Evolutionary conservation across 2,888 invertebrate species (phyloP).

Genomic region (Tachina fera): DNA sequence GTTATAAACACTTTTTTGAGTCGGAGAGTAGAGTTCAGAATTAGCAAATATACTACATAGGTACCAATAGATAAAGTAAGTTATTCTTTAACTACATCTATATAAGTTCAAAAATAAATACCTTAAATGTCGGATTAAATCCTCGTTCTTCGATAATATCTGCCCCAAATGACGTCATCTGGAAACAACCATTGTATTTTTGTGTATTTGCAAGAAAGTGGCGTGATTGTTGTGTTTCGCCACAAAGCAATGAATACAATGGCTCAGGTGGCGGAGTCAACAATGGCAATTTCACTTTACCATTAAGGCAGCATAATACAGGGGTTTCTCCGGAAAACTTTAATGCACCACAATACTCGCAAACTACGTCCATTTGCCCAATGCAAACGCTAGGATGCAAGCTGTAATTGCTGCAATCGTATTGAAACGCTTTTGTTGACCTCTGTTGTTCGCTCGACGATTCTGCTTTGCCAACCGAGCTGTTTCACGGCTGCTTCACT

Average conservation of each 20-base stretch:
- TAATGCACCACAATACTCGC: constrained; percentile 19
- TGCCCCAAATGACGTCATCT: too few species aligned
- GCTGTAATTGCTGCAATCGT: constrained; percentile 61
- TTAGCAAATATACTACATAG: background rate
- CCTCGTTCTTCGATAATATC: too few species aligned
- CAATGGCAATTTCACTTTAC: too few species aligned
- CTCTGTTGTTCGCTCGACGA: background rate
- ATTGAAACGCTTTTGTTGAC: background rate
- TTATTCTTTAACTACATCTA: background rate
- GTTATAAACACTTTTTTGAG: too few species aligned
- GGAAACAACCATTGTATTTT: too few species aligned
- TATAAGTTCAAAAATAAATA: background rate
- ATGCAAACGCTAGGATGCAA: constrained; percentile 52
- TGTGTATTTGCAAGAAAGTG: too few species aligned
- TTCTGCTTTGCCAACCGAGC: constrained; percentile 27
- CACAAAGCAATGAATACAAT: too few species aligned
- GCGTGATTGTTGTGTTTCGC: too few species aligned
- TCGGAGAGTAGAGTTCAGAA: background rate
- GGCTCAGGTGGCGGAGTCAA: too few species aligned
- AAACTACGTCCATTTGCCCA: constrained; percentile 2
- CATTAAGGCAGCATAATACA: too few species aligned
- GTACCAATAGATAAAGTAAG: background rate
- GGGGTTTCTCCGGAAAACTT: background rate
- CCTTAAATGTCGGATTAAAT: too few species aligned
- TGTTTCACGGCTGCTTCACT: constrained; percentile 38